Evolutionary conservation across 2,113 vertebrate species (phyloP).

Genomic region (zebrafish (Danio rerio)): DNA sequence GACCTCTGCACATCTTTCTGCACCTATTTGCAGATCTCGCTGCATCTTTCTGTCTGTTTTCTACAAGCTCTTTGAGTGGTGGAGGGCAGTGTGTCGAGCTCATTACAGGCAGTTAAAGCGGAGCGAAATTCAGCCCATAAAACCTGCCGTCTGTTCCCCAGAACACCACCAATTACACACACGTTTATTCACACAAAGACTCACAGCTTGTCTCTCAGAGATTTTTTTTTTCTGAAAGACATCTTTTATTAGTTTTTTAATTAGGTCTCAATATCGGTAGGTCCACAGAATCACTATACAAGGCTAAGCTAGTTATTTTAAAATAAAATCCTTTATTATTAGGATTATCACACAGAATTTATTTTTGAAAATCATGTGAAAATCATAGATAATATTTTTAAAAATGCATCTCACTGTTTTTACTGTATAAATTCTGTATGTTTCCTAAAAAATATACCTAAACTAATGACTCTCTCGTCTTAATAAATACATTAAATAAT

Average conservation of each 20-base stretch:
- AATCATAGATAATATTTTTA: too few species aligned
- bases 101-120: slow-evolving; percentile 71
- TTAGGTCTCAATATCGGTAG: not conserved
- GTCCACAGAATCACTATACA: too few species aligned
- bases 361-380: too few species aligned
- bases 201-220: not conserved
- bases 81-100: slow-evolving; percentile 65
- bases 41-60: slow-evolving; percentile 47
- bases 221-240: slow-evolving; percentile 8
- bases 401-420: too few species aligned
- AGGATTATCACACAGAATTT: too few species aligned
- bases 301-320: too few species aligned
- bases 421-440: too few species aligned
- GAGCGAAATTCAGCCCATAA: slow-evolving; percentile 63
- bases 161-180: slow-evolving; percentile 43
- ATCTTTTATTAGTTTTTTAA: not conserved
- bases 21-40: slow-evolving; percentile 25
- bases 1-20: slow-evolving; percentile 20
- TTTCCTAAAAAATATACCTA: too few species aligned
- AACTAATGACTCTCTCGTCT: too few species aligned
- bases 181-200: slow-evolving; percentile 1
- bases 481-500: too few species aligned
- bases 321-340: too few species aligned
- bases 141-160: slow-evolving; percentile 46
- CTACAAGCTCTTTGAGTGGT: slow-evolving; percentile 50